These are phyloP conservation scores for Tenthredo notha DNA, from an alignment of 2,888 invertebrate species.

Conservation along the genomic window DNA sequence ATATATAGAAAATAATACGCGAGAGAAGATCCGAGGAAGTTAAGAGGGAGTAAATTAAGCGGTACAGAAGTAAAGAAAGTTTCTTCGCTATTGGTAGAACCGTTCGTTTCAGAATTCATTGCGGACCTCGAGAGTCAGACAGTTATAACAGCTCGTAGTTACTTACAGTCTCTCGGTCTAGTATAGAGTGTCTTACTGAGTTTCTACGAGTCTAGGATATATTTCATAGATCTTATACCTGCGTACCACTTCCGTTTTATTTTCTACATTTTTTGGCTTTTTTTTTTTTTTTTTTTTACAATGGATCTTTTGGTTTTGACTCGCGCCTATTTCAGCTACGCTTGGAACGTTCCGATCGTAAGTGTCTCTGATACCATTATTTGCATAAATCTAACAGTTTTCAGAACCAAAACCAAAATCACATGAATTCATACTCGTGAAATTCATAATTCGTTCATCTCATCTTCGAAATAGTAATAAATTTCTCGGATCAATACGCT, in stretches of 20 bases:
- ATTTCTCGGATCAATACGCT: no score
- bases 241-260: not conserved
- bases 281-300: no score
- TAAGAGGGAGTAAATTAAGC: conserved; percentile 28
- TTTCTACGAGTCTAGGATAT: not conserved
- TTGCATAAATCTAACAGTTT: not conserved
- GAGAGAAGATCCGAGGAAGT: not conserved
- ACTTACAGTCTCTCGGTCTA: conserved; percentile 12
- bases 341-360: conserved; percentile 36
- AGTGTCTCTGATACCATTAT: not conserved
- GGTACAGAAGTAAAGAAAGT: conserved; percentile 30
- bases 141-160: conserved; percentile 13
- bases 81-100: conserved; percentile 30
- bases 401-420: not conserved
- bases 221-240: not conserved
- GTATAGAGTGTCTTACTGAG: not conserved
- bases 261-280: not conserved
- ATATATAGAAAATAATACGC: not conserved
- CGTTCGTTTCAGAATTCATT: conserved; percentile 40
- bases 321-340: conserved; percentile 25
- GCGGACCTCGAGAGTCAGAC: conserved; percentile 12
- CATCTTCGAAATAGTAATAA: no score
- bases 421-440: not conserved
- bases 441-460: not conserved
- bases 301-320: conserved; percentile 39